These are phyloP conservation scores for Drosophila sp. DNA, from an alignment of 1,140 invertebrate species.

Conservation along the genomic window DNA sequence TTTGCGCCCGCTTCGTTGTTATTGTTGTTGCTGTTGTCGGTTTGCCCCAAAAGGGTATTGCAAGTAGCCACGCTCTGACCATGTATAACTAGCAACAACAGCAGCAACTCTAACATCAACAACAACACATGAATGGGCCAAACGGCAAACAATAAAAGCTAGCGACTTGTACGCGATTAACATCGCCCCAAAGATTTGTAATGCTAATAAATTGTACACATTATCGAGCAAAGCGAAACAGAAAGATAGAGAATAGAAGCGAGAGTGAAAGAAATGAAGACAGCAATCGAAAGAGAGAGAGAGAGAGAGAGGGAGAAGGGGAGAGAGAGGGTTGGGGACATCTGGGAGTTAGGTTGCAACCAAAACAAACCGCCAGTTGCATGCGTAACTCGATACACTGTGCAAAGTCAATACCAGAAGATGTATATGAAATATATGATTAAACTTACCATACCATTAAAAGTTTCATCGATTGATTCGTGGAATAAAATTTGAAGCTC, in stretches of 20 bases:
- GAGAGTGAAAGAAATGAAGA: background rate
- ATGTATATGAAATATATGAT: too few relatives aligned
- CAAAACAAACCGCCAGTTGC: constrained; percentile 4
- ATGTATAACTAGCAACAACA: constrained; percentile 45
- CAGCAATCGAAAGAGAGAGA: background rate
- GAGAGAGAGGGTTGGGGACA: background rate
- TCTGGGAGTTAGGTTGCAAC: constrained; percentile 1
- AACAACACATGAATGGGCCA: constrained; percentile 23
- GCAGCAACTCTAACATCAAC: constrained; percentile 3
- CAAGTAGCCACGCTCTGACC: constrained; percentile 63
- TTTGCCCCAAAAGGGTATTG: constrained; percentile 47
- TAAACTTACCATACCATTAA: too few relatives aligned
- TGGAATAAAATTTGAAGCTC: too few relatives aligned
- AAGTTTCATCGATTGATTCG: too few relatives aligned
- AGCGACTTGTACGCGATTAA: constrained; percentile 58
- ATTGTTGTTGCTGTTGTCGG: constrained; percentile 19
- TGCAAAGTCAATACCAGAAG: background rate
- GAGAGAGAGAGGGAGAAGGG: background rate
- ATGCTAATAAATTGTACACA: constrained; percentile 79
- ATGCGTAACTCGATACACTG: constrained; percentile 27
- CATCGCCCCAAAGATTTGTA: constrained; percentile 77
- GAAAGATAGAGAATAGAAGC: constrained; percentile 1
- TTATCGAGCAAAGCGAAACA: constrained; percentile 49
- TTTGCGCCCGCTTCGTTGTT: constrained; percentile 23
- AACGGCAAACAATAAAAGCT: constrained; percentile 51